phyloP scores from a whole-genome alignment of 2,888 invertebrate species.

The Suillia variegata region DNA sequence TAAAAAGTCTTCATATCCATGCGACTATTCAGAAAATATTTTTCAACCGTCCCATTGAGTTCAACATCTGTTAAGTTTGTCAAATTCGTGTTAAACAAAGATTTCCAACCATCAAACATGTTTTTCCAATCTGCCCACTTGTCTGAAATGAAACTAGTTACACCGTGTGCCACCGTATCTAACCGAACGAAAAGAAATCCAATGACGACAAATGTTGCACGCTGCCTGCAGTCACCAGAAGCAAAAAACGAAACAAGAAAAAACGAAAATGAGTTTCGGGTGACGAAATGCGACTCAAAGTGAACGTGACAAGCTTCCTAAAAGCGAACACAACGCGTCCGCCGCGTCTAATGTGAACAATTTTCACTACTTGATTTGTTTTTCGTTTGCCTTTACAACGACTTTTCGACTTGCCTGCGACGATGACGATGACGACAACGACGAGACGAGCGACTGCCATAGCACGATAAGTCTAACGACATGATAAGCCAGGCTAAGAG shows the following conservation, averaged over 20 bases:
- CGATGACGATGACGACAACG: background rate
- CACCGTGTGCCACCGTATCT: too few species aligned
- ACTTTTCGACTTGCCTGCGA: too few species aligned
- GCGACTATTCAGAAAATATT: too few species aligned
- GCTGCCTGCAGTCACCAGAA: conserved; percentile 9
- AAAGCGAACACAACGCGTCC: conserved; percentile 4
- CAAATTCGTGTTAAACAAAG: too few species aligned
- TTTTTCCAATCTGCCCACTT: too few species aligned
- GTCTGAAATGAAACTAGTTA: too few species aligned
- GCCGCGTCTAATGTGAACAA: background rate
- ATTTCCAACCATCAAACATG: too few species aligned
- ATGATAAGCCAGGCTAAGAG: conserved; percentile 19
- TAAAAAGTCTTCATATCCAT: too few species aligned
- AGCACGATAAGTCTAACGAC: conserved; percentile 1
- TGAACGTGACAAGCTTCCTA: conserved; percentile 43
- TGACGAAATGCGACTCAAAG: conserved; percentile 44
- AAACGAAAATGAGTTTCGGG: conserved; percentile 36
- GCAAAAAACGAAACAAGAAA: conserved; percentile 24
- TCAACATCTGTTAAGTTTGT: too few species aligned
- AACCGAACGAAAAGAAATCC: too few species aligned
- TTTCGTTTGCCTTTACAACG: too few species aligned
- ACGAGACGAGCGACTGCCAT: background rate
- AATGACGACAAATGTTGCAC: conserved; percentile 14
- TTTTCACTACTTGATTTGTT: background rate
- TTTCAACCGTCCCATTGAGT: too few species aligned